Percentiles rank a stretch among this genome's conserved stretches.
Conservation (phyloP, 2,797 vertebrate genomes). For the Muscicapa comitata region DNA sequence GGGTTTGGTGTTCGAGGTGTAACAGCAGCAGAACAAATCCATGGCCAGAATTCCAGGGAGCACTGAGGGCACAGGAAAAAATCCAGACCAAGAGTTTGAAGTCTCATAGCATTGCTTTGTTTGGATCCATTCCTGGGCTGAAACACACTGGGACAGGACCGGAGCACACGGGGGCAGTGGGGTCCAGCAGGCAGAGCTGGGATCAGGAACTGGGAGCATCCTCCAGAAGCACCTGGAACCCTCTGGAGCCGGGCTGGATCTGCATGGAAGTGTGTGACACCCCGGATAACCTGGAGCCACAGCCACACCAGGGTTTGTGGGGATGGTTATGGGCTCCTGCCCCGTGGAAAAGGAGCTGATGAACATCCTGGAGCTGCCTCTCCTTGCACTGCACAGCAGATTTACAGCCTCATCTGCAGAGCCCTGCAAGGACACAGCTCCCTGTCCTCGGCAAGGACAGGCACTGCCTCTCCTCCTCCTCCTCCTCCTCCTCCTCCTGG, state of each 20-base stretch:
- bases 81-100: neutral
- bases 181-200: neutral
- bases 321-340: neutral
- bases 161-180: accelerated
- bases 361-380: neutral
- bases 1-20: neutral
- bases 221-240: neutral
- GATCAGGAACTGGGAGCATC: neutral
- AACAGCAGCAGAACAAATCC: neutral
- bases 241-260: accelerated
- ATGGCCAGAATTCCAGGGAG: neutral
- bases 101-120: neutral
- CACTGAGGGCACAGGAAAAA: neutral
- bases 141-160: accelerated
- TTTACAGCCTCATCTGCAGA: neutral
- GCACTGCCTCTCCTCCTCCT: neutral
- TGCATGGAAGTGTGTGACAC: accelerated
- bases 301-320: accelerated
- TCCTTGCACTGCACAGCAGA: neutral
- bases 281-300: neutral
- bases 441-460: neutral
- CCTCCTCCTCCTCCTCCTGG: neutral
- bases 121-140: accelerated
- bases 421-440: neutral
- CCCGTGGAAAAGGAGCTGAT: accelerated